Percentiles rank a stretch among this genome's conserved stretches.
Evolutionary conservation across 2,113 vertebrate species (phyloP).

Genomic region (Axis porcinus): DNA sequence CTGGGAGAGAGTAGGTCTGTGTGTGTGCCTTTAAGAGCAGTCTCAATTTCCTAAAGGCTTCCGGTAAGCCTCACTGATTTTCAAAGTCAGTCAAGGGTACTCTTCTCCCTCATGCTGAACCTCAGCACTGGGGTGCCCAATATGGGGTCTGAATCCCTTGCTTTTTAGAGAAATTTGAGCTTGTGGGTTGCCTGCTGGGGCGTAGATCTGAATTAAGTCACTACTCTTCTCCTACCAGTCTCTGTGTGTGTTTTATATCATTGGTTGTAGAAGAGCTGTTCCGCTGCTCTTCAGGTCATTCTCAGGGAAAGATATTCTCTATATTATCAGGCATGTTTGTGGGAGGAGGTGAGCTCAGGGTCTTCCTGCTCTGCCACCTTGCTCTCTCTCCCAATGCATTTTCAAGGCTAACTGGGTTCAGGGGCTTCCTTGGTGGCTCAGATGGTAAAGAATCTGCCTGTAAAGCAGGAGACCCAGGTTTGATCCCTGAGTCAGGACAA

Average conservation of each 20-base stretch:
- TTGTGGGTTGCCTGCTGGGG: background rate
- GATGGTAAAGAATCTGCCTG: background rate
- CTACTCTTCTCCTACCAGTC: background rate
- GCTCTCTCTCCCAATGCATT: background rate
- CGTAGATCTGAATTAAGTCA: background rate
- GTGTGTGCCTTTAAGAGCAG: background rate
- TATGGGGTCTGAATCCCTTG: background rate
- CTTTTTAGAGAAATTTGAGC: background rate
- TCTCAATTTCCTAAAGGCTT: background rate
- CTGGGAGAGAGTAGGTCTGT: background rate
- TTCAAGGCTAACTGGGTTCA: background rate
- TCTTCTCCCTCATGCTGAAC: accelerated
- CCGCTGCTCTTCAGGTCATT: background rate
- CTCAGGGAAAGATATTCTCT: background rate
- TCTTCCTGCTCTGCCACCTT: background rate
- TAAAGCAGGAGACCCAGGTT: background rate
- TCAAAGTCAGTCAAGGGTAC: background rate
- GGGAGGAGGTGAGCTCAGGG: background rate
- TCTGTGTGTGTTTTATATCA: background rate
- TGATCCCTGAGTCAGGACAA: background rate
- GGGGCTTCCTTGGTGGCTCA: background rate
- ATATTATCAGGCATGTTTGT: background rate
- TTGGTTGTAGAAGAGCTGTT: background rate
- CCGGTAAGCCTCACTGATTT: background rate
- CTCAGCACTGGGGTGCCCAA: background rate